Base-by-base conservation (phyloP, 2,113 vertebrate species). In the Galemys pyrenaicus region DNA sequence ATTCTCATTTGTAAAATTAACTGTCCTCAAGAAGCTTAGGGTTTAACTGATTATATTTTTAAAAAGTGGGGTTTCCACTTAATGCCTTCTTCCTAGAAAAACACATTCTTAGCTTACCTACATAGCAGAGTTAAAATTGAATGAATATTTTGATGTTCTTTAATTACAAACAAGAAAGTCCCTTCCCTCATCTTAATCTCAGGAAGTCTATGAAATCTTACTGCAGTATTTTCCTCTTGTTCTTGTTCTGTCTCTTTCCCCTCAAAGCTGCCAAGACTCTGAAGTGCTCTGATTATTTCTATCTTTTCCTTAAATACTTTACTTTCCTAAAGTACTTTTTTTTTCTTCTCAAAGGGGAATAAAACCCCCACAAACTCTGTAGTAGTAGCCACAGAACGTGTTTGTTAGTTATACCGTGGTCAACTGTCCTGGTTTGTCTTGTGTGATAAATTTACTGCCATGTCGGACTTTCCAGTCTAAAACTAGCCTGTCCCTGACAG, bases 41-140 rank as follows among this genome's bases (percentile, higher is more conserved):
- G 46, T 70, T 91, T 49, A 28, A 35, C 46, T 73, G 46, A 73
- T 87, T 93, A 71, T 30, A 79, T 37, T 54, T 62, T 80, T 9
- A 83, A 56, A 79, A 82, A 67, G 37, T 78, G 7, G 20, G n/a
- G 73, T 49, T 95, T 85, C 70, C 32, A 71, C 22, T 65, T 58
- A 68, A 87, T 60, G 44, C 20, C 51, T 87, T 80, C 46, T 92
- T 60, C 0, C 17, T 67, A 74, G 68, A 39, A 92, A 90, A 89
- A 85, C n/a, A 44, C 16, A 68, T 88, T 77, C 74, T 87, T 70
- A 93, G 78, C 93, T 89, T 90, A 64, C 80, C 65, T 81, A 70
- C 2, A 37, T 10, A 68, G 24, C 11, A 68, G 49, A 87, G 28
- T 84, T 68, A 70, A 88, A 94, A 87, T 41, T 62, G 70, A 83